Conservation (phyloP, 2,797 vertebrate genomes). For the Poeciliopsis presidionis region DNA sequence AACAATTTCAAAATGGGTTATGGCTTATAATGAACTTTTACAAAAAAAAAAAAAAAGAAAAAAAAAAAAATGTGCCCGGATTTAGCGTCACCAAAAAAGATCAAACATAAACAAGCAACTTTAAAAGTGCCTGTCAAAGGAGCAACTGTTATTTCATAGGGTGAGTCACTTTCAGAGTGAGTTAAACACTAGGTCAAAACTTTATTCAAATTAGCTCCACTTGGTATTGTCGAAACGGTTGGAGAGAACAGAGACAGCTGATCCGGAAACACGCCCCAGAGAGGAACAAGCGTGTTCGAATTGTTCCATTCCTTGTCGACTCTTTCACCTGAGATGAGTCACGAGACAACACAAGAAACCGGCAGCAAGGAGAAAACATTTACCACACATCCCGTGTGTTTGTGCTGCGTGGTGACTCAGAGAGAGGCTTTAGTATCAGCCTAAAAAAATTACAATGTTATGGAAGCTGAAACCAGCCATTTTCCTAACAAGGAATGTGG, state of each 20-base stretch:
- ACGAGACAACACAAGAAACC: constrained; percentile 18
- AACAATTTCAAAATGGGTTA: neutral
- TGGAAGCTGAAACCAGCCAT: neutral
- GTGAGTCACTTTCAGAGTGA: neutral
- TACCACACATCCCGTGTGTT: neutral
- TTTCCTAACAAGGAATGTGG: neutral
- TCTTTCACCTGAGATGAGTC: constrained; percentile 47
- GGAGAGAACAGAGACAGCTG: neutral
- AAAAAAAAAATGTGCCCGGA: neutral
- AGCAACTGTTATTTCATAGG: neutral
- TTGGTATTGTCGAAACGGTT: neutral
- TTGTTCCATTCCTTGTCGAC: constrained; percentile 6
- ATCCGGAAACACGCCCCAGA: constrained; percentile 9
- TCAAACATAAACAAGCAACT: neutral
- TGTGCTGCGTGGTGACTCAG: constrained; percentile 52
- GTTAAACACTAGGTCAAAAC: neutral
- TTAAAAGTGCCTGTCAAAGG: neutral
- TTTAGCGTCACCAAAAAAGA: neutral
- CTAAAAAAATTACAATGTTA: neutral
- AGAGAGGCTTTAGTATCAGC: constrained; percentile 27
- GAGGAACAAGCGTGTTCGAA: neutral
- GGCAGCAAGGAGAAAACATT: constrained; percentile 14
- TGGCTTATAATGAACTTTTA: neutral
- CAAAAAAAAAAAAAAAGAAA: neutral
- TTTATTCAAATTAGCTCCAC: neutral